Evolutionary conservation across 2,888 invertebrate genomes (phyloP), one percentile per base, ranked within the genome.

Genomic region (Rugalucina vietnamica): DNA sequence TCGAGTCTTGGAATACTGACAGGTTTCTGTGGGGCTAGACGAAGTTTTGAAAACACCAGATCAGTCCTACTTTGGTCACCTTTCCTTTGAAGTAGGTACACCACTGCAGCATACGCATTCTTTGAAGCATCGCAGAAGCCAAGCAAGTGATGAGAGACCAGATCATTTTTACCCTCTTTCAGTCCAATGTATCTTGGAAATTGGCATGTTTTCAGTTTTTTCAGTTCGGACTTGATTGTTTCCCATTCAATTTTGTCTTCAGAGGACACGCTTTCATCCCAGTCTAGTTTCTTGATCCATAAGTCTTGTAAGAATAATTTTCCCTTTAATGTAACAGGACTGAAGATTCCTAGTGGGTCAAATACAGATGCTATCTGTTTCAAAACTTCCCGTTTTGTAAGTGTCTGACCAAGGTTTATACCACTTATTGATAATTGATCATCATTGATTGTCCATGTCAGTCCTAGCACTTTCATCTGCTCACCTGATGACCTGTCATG

Each of bases 71-170:
- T n/a, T 1, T 29, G 10, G 37, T 75, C 36, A 37, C 24, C 60
- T 54, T 29, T 50, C 14, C 43, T 29, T 74, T 79, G 72, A 65
- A 60, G 73, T 37, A 85, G 43, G 65, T 75, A 39, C n/a, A 65
- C 57, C 36, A 39, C 43, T 27, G 76, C 43, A 37, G 76, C 50
- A 10, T 76, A 76, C 2, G 76, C 76, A 34, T 5, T 0, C n/a
- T 29, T 37, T 37, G 75, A 75, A 0, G 76, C 60, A 29, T 76
- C 76, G 65, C 65, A 65, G 36, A 81, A 81, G n/a, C 76, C 14
- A 76, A 65, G 39, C 14, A 60, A 14, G 60, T 32, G 3, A 29
- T 24, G 4, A 24, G 8, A 18, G 4, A 36, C n/a, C 14, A 5
- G 37, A 54, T 54, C n/a, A 21, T 4, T n/a, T 54, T 54, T 54